A percentile compares a stretch with the other conserved stretches of the same genome.
Conservation (phyloP, 2,113 vertebrate species). For the Microtus ochrogaster region DNA sequence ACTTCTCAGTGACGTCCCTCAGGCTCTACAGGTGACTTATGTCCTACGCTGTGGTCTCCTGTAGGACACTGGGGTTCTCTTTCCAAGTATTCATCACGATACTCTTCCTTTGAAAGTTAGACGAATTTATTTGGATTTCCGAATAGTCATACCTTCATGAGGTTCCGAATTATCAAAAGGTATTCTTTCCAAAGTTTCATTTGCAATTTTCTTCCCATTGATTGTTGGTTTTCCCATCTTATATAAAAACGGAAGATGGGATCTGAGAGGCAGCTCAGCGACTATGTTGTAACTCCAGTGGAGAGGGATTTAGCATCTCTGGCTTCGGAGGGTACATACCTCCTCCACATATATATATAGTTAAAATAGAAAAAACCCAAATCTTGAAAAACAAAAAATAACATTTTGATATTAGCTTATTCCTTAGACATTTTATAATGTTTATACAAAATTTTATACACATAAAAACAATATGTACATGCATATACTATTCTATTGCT, state of each 20-base stretch:
- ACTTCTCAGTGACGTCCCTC: background rate
- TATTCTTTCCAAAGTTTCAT: background rate
- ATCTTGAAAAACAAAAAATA: background rate
- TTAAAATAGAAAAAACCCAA: background rate
- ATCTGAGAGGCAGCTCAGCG: background rate
- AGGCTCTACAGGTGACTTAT: background rate
- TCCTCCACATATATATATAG: background rate
- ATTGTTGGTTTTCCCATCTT: background rate
- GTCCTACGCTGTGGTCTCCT: background rate
- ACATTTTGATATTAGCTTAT: background rate
- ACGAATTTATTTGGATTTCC: slow-evolving; percentile 24
- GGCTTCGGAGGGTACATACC: background rate
- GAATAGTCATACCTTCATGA: background rate
- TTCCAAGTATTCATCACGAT: background rate
- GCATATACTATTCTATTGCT: background rate
- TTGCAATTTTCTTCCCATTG: background rate
- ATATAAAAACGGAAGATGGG: background rate
- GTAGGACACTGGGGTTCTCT: background rate
- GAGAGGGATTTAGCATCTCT: too few relatives aligned
- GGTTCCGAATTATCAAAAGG: background rate
- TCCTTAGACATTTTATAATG: background rate
- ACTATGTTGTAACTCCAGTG: background rate
- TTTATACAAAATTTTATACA: background rate
- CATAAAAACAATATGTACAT: background rate
- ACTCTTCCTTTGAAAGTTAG: background rate